Conservation (phyloP, 2,113 vertebrate genomes). For the Calidris pygmaea region DNA sequence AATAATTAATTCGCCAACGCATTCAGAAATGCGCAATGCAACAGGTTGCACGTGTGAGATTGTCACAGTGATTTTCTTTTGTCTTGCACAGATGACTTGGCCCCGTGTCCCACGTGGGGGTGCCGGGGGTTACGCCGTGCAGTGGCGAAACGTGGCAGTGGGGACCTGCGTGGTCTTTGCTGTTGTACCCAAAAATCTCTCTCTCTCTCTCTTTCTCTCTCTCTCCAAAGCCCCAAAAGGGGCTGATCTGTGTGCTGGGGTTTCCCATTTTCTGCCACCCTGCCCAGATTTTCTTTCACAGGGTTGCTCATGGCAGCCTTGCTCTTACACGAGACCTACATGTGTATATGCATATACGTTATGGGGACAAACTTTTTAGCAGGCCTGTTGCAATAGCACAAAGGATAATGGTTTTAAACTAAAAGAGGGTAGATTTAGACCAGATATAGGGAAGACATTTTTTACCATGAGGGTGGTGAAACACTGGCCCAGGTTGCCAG, state of each 20-base stretch:
- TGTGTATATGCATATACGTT: too few species aligned
- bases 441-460: not conserved
- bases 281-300: not conserved
- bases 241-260: not conserved
- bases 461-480: not conserved
- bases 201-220: too few species aligned
- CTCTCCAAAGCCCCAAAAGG: not conserved
- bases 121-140: fast-evolving
- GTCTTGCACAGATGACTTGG: not conserved
- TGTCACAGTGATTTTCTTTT: not conserved
- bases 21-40: not conserved
- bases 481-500: not conserved
- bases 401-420: not conserved
- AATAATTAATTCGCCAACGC: not conserved
- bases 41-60: not conserved
- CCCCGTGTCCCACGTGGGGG: fast-evolving
- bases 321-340: not conserved
- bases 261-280: not conserved
- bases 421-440: not conserved
- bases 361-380: not conserved
- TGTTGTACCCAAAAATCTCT: not conserved
- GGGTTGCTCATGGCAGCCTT: not conserved
- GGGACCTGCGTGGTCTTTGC: fast-evolving
- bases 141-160: fast-evolving
- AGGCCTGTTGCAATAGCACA: not conserved